Evolutionary conservation across 2,888 invertebrate species (phyloP), one percentile per base, ranked within the genome.

Genomic region (Minunthozetes semirufus): DNA sequence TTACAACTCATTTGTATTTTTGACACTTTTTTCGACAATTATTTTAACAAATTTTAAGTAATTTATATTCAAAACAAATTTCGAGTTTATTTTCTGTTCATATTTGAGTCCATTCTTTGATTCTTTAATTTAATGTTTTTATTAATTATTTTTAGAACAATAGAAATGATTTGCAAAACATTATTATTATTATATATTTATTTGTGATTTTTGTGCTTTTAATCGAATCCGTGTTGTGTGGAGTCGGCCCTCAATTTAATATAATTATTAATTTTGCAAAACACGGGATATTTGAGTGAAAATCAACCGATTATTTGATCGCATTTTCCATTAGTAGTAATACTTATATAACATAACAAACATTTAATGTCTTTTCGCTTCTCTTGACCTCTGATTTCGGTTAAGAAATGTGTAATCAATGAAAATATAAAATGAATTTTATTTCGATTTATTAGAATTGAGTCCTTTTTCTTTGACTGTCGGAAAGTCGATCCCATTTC

Each of bases 401-500:
- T 56, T 56, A 22, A 22, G 56, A 22, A 25, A 8, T 22, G 8
- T 56, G 56, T 56, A 56, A 56, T 61, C 29, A 66, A 19, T 38
- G 33, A 27, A 66, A 27, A 66, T 38, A 61, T 29, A 61, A 61
- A 61, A 27, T 61, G 29, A 33, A 13, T 61, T 61, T 70, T 17
- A 70, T 48, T 70, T 70, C 6, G 70, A 70, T 70, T 70, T 70
- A 25, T 70, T 46, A 15, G 70, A 48, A 70, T 72, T 50, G 25
- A 72, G 33, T 29, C 22, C 5, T n/a, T 72, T 72, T 27, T 76
- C 74, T 61, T 56, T 59, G 19, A 48, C 13, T n/a, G 72, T 63
- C 22, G 72, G 73, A 74, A 78, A 79, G 19, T 76, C 72, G 25
- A 89, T 84, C 8, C 95, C 95, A 85, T 94, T 88, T 72, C 89